Evolutionary conservation across 1,140 invertebrate species (phyloP), one percentile per base, ranked within the genome.

Genomic region (Pseudomyrmex dendroicus): DNA sequence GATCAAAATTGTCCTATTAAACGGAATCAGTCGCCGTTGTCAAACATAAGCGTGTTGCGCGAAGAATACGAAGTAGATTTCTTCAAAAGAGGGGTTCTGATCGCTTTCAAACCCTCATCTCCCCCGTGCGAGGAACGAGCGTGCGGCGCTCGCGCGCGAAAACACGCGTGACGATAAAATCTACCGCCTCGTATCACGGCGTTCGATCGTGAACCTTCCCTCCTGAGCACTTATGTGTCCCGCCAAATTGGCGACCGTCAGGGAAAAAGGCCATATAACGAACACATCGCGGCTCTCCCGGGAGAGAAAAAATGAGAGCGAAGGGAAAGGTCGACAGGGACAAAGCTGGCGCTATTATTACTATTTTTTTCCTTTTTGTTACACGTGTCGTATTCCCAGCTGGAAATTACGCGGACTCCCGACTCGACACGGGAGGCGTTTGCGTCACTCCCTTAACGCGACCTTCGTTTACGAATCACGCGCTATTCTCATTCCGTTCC

Each of bases 101-200:
- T 86, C 84, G 84, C 59, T 91, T 90, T 87, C 63, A 35, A 35
- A 35, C 0, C 5, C 35, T 5, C 5, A 35, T 35, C 35, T 35
- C 35, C 35, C 5, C 35, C 35, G 35, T 7, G 74, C 86, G 90
- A 90, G 90, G 85, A 76, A 89, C 89, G 85, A 87, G 89, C 87
- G 63, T 88, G 70, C 78, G 35, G 35, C 74, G 73, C 50, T 50
- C 74, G 72, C 50, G 54, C 20, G 63, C 25, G 35, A 54, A 68
- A 72, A 46, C 67, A 68, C 70, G 87, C 86, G 82, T 89, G 90
- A 89, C 89, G 90, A 90, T 89, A 89, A 88, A 89, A 64, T 86
- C 73, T 20, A 91, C 57, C 56, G 22, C 25, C n/a, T 46, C 20
- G 10, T 90, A 90, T 91, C 88, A 72, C 54, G 62, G 63, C 52